Evolutionary conservation across 23 tunicate species (phyloP).

Genomic region (Ciona savignyi): DNA sequence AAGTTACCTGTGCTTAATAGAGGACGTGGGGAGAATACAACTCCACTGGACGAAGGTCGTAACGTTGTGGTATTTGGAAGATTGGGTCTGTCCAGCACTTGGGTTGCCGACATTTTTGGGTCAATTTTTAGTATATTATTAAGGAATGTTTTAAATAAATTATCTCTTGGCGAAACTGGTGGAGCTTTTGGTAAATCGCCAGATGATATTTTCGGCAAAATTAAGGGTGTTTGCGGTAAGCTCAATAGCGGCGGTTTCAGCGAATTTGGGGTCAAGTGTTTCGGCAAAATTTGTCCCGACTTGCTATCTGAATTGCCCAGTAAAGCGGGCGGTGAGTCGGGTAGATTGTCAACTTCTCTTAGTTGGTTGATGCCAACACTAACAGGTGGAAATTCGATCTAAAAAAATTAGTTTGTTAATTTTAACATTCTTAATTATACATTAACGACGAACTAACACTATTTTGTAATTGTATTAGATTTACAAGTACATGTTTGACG

Average conservation of each 20-base stretch:
- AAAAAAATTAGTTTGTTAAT: background rate
- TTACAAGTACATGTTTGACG: no score
- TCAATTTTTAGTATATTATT: no score
- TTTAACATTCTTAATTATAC: background rate
- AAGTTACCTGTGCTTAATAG: constrained; percentile 40
- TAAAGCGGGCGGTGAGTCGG: no score
- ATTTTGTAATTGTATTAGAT: no score
- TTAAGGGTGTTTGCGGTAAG: no score
- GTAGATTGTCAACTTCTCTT: background rate
- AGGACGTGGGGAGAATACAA: constrained; percentile 72
- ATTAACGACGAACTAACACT: no score
- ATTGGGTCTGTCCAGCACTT: constrained; percentile 13
- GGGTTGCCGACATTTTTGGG: constrained; percentile 18
- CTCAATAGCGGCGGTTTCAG: background rate
- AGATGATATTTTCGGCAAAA: no score
- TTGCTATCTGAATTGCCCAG: background rate
- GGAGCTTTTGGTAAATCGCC: no score
- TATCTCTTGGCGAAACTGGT: no score
- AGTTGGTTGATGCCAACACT: background rate
- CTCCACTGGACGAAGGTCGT: constrained; percentile 69
- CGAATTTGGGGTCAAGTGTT: background rate
- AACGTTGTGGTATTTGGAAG: constrained; percentile 10
- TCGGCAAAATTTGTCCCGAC: background rate
- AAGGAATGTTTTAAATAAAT: no score
- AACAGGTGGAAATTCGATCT: background rate